These are phyloP conservation scores for Gymnocypris eckloni DNA, from an alignment of 2,797 vertebrate species.

Conservation along the genomic window DNA sequence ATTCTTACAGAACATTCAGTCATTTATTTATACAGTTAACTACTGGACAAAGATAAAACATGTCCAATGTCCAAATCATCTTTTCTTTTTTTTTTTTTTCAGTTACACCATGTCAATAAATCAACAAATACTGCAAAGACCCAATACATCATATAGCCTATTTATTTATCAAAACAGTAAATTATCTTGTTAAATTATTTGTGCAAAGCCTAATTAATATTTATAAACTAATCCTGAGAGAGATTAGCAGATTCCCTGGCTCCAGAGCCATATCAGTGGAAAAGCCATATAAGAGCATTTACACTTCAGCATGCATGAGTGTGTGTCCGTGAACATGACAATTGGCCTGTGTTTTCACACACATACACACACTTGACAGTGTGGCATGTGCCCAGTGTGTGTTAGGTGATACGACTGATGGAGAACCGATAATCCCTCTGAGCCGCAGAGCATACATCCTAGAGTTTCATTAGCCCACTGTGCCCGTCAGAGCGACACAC, in stretches of 20 bases:
- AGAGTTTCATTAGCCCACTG: conserved; percentile 62
- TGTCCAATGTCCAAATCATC: too few species aligned
- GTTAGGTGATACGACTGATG: conserved; percentile 48
- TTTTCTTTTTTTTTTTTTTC: neutral
- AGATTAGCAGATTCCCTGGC: conserved; percentile 17
- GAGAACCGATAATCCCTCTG: conserved; percentile 56
- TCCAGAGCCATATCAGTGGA: conserved; percentile 10
- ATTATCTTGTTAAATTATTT: conserved; percentile 29
- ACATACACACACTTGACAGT: conserved; percentile 44
- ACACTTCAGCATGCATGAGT: conserved; percentile 15
- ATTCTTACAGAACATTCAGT: neutral
- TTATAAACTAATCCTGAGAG: neutral
- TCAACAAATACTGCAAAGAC: neutral
- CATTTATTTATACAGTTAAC: neutral
- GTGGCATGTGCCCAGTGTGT: conserved; percentile 39
- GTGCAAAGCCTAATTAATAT: conserved; percentile 25
- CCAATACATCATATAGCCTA: neutral
- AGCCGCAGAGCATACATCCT: conserved; percentile 51
- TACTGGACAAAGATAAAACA: neutral
- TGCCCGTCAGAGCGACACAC: conserved; percentile 37
- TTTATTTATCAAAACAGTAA: conserved; percentile 16
- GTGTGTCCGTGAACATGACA: conserved; percentile 46
- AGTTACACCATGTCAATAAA: neutral
- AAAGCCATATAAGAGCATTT: conserved; percentile 18
- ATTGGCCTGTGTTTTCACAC: conserved; percentile 47